These are phyloP conservation scores for Papilio aristodemus DNA, from an alignment of 1,140 invertebrate species.

Conservation along the genomic window DNA sequence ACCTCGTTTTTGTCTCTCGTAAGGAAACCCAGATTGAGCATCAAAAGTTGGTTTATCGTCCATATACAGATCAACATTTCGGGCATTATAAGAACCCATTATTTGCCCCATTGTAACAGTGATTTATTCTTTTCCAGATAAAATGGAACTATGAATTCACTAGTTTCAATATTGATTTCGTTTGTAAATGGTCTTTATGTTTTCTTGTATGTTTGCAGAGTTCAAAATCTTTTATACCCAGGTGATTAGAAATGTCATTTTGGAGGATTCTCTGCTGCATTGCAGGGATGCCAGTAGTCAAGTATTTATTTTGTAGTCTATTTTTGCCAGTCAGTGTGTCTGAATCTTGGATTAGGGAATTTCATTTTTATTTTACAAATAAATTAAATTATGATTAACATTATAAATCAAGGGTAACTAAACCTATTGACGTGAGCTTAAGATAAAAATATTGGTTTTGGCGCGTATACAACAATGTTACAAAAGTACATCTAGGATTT, in stretches of 20 bases:
- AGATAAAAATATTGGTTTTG: too few relatives aligned
- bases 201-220: neutral
- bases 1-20: constrained; percentile 88
- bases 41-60: constrained; percentile 87
- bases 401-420: too few relatives aligned
- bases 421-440: too few relatives aligned
- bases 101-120: constrained; percentile 60
- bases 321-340: neutral
- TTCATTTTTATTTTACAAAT: neutral
- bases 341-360: too few relatives aligned
- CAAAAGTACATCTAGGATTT: too few relatives aligned
- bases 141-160: neutral
- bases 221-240: neutral
- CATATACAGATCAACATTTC: constrained; percentile 82
- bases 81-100: constrained; percentile 74
- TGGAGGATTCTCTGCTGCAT: neutral
- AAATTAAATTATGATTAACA: neutral
- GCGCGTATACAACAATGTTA: too few relatives aligned
- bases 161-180: neutral
- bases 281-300: constrained; percentile 4
- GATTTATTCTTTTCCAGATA: constrained; percentile 18
- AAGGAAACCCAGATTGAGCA: constrained; percentile 87
- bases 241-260: constrained; percentile 5
- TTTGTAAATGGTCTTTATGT: neutral
- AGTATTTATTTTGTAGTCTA: neutral